These are phyloP conservation scores for Caenorhabditis sinica DNA, from an alignment of 2,888 invertebrate genomes.

Conservation along the genomic window DNA sequence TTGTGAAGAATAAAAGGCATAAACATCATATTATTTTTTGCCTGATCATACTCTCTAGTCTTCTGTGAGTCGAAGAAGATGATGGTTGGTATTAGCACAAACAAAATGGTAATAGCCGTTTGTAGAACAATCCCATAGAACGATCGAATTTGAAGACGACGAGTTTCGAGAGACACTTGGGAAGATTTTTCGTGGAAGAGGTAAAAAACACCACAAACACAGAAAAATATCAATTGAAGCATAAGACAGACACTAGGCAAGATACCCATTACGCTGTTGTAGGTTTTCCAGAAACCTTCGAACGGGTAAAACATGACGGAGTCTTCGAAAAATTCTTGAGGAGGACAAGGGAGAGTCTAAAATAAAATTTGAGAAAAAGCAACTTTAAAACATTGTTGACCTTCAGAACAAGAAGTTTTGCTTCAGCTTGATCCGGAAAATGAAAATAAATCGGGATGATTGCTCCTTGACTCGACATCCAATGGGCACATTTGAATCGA, in stretches of 20 bases:
- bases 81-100: neutral
- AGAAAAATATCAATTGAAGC: neutral
- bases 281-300: neutral
- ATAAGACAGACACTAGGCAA: too few relatives aligned
- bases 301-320: neutral
- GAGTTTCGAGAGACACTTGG: slow-evolving; percentile 1
- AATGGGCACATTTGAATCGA: too few relatives aligned
- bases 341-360: neutral
- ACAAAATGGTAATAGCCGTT: neutral
- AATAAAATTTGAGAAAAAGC: neutral
- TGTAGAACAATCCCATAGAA: neutral
- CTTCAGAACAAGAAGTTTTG: too few relatives aligned
- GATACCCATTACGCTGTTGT: neutral
- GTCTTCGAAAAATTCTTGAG: neutral
- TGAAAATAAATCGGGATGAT: too few relatives aligned
- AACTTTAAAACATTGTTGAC: too few relatives aligned
- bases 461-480: too few relatives aligned
- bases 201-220: neutral
- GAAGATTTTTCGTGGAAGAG: neutral
- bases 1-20: too few relatives aligned
- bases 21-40: neutral
- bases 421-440: too few relatives aligned
- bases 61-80: neutral
- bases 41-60: neutral
- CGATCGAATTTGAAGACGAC: neutral